These are phyloP conservation scores for Salminus brasiliensis DNA, from an alignment of 2,113 vertebrate species.

Conservation along the genomic window DNA sequence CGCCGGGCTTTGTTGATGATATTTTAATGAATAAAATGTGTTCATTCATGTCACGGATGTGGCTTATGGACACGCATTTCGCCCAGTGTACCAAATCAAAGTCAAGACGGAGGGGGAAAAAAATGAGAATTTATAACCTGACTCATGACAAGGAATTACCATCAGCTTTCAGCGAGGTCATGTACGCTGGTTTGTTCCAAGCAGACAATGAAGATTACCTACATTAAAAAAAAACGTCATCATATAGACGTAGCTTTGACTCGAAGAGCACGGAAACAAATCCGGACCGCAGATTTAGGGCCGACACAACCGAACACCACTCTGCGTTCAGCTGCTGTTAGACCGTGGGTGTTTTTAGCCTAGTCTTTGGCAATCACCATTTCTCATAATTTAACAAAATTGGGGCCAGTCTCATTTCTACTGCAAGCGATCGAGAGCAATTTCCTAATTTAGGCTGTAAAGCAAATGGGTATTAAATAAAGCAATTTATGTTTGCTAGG, in stretches of 20 bases:
- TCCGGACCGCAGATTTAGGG: neutral
- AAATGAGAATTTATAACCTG: slow-evolving; percentile 49
- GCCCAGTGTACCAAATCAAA: slow-evolving; percentile 47
- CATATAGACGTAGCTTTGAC: slow-evolving; percentile 27
- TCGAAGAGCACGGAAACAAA: slow-evolving; percentile 19
- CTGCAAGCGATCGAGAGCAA: slow-evolving; percentile 39
- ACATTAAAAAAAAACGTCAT: neutral
- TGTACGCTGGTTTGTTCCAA: slow-evolving; percentile 26
- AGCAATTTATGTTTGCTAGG: slow-evolving; percentile 72
- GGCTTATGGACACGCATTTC: slow-evolving; percentile 45
- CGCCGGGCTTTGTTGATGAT: slow-evolving; percentile 46
- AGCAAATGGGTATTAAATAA: slow-evolving; percentile 75
- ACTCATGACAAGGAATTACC: slow-evolving; percentile 37
- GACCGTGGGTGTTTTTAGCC: neutral
- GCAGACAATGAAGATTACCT: slow-evolving; percentile 20
- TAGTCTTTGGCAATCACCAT: slow-evolving; percentile 15
- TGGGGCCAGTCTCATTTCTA: slow-evolving; percentile 33
- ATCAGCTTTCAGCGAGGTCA: slow-evolving; percentile 41
- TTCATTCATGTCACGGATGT: slow-evolving; percentile 51
- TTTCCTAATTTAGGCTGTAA: slow-evolving; percentile 54
- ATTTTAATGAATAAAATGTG: slow-evolving; percentile 59
- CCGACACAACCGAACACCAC: neutral
- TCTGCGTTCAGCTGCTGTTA: slow-evolving; percentile 15
- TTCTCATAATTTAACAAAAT: slow-evolving; percentile 40
- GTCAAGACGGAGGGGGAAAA: slow-evolving; percentile 2